A percentile compares a stretch with the other conserved stretches of the same genome.
Conservation (phyloP, 2,888 invertebrate species). For the Microctonus aethiopoides region DNA sequence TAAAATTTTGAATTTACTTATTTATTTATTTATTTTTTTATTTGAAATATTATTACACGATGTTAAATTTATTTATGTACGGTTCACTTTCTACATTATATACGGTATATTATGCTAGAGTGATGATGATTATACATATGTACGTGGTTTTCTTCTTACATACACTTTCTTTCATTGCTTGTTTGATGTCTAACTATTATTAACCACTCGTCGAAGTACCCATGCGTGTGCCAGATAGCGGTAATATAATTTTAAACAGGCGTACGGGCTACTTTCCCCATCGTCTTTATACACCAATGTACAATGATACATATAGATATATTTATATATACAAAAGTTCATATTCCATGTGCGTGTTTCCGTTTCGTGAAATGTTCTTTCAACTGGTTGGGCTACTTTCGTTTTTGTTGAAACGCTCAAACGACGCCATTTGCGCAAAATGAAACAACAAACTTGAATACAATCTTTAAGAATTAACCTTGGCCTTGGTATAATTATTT, state of each 20-base stretch:
- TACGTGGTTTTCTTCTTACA: slow-evolving; percentile 4
- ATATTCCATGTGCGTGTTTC: slow-evolving; percentile 27
- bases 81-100: slow-evolving; percentile 59
- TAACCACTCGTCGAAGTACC: slow-evolving; percentile 44
- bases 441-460: slow-evolving; percentile 13
- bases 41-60: not conserved
- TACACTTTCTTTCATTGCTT: slow-evolving; percentile 51
- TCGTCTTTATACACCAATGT: slow-evolving; percentile 10
- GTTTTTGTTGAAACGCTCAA: slow-evolving; percentile 47
- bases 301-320: not conserved
- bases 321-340: slow-evolving; percentile 9
- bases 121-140: not conserved
- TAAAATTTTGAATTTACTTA: not conserved
- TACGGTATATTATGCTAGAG: not conserved
- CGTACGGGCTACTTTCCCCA: slow-evolving; percentile 30
- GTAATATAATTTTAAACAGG: slow-evolving; percentile 30
- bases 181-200: slow-evolving; percentile 46
- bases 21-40: slow-evolving; percentile 20
- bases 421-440: slow-evolving; percentile 10
- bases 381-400: slow-evolving; percentile 53
- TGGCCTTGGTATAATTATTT: slow-evolving; percentile 39
- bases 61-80: slow-evolving; percentile 33
- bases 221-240: slow-evolving; percentile 26
- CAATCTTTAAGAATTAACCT: slow-evolving; percentile 30
- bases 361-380: slow-evolving; percentile 34